Evolutionary conservation across 1,140 invertebrate species (phyloP).

Genomic region (Lasioglossum albipes): DNA sequence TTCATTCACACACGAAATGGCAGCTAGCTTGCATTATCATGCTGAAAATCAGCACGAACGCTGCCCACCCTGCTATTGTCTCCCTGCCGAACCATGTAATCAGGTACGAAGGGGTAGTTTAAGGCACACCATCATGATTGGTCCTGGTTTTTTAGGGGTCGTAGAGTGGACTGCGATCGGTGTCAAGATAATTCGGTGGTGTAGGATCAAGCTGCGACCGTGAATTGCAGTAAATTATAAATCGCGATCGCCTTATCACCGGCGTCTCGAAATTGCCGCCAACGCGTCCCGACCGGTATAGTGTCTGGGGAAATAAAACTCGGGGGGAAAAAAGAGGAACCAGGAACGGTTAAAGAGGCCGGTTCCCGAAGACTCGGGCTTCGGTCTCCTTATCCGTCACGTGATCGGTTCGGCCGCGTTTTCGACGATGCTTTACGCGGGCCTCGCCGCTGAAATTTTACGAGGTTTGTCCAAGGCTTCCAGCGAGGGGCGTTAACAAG

Average conservation of each 20-base stretch:
- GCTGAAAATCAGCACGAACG: too few relatives aligned
- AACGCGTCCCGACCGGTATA: not conserved
- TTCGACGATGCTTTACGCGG: slow-evolving; percentile 40
- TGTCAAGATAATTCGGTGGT: too few relatives aligned
- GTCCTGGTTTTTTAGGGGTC: too few relatives aligned
- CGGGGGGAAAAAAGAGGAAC: not conserved
- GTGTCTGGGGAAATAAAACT: not conserved
- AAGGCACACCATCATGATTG: too few relatives aligned
- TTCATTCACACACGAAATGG: too few relatives aligned
- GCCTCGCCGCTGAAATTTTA: slow-evolving; percentile 59
- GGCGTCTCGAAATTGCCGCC: not conserved
- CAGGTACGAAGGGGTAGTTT: too few relatives aligned
- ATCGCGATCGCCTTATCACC: not conserved
- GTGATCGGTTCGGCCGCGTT: slow-evolving; percentile 41
- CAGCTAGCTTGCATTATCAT: too few relatives aligned
- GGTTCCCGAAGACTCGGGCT: not conserved
- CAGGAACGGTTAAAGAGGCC: not conserved
- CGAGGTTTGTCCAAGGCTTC: slow-evolving; percentile 68
- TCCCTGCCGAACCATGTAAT: too few relatives aligned
- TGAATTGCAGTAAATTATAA: not conserved
- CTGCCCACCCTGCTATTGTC: too few relatives aligned
- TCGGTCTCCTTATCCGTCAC: slow-evolving; percentile 28
- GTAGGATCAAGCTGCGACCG: not conserved
- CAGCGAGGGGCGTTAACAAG: slow-evolving; percentile 69
- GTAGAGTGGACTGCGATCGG: too few relatives aligned